These are phyloP conservation scores for Actinernus sp. DNA, from an alignment of 92 coral and sea anemone genomes.

Conservation along the genomic window DNA sequence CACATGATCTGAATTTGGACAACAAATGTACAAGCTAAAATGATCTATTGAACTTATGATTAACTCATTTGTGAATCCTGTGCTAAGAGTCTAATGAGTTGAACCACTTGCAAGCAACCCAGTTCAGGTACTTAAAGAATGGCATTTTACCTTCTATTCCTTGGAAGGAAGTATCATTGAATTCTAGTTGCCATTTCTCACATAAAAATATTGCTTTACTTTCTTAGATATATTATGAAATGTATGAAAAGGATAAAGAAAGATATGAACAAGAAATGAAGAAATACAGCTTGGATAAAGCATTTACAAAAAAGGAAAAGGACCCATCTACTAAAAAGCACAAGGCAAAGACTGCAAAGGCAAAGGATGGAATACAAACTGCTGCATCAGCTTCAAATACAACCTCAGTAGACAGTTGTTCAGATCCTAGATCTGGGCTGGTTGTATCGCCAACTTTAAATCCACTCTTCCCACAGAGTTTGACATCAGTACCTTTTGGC, in stretches of 20 bases:
- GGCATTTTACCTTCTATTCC: too few species aligned
- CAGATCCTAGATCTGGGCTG: slow-evolving; percentile 44
- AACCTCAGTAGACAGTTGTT: neutral
- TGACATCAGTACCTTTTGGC: slow-evolving; percentile 67
- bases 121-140: too few species aligned
- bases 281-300: slow-evolving; percentile 87
- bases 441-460: slow-evolving; percentile 77
- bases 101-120: too few species aligned
- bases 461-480: slow-evolving; percentile 79
- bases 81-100: too few species aligned
- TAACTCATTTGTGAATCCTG: too few species aligned
- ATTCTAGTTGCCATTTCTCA: neutral
- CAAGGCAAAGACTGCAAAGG: slow-evolving; percentile 61
- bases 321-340: slow-evolving; percentile 74
- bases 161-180: too few species aligned
- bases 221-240: slow-evolving; percentile 88
- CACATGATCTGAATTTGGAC: too few species aligned
- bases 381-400: neutral
- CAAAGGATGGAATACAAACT: slow-evolving; percentile 13
- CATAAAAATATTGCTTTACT: neutral
- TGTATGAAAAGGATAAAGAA: slow-evolving; percentile 98
- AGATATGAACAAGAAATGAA: slow-evolving; percentile 98
- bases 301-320: slow-evolving; percentile 54
- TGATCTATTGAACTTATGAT: too few species aligned
- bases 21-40: too few species aligned